Evolutionary conservation across 2,888 invertebrate genomes (phyloP), one percentile per base, ranked within the genome.

Genomic region (Pycnomerus fuliginosus): DNA sequence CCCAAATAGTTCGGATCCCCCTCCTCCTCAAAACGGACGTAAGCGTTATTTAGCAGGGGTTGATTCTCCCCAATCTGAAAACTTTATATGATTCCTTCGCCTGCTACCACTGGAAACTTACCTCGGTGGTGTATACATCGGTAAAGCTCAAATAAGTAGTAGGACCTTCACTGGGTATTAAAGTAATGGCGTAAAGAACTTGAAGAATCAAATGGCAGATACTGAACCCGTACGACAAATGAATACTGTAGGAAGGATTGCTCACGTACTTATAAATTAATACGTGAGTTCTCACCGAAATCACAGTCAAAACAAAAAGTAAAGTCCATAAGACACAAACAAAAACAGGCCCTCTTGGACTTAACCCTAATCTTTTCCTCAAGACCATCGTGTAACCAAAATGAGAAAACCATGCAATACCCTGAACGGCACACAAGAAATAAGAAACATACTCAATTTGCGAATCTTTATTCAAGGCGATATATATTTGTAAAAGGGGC

Each of bases 351-450:
- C 94, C 94, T 25, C 91, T 76, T 47, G 86, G 79, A 72, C 84
- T 85, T 47, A 80, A 65, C 1, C 79, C 77, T 24, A 85, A 72
- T 53, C 81, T 76, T 56, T 76, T 78, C 55, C 84, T 82, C 39
- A 90, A 70, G 2, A 84, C 82, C 54, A 88, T 72, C 56, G 80
- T 78, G 69, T 85, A 88, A 50, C 85, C 80, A 56, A 87, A 81
- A 71, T 95, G 93, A 11, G 90, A 77, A 36, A 87, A 73, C 94
- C 94, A 94, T 30, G 87, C 78, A 30, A 90, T 70, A 52, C 83
- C 82, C 65, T 89, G 80, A 2, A 85, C 78, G 27, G 83, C 83
- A 14, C 82, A 80, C 29, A 83, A 73, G 27, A 90, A 77, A 63
- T 87, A 84, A 67, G 89, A 86, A 38, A 85, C 77, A 5, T 85